These are phyloP conservation scores for Spinibarbus caldwelli DNA, from an alignment of 2,797 vertebrate genomes.

Conservation along the genomic window DNA sequence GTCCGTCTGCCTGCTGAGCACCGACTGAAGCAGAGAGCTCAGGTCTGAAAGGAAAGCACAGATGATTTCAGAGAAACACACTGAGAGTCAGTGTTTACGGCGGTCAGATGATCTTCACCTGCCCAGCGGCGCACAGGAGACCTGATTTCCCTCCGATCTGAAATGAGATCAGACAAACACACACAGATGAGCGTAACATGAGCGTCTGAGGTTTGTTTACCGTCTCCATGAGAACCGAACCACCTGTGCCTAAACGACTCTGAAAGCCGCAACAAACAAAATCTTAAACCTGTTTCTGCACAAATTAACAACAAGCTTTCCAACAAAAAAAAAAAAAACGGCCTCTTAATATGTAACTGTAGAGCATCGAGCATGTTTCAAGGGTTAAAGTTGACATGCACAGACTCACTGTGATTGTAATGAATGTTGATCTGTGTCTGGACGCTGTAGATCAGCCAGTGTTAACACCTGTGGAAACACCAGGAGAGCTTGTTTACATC, in stretches of 20 bases:
- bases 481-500: not conserved
- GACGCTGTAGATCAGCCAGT: conserved; percentile 68
- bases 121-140: not conserved
- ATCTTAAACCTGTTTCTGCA: no score
- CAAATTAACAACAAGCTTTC: no score
- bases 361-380: not conserved
- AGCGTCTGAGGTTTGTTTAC: not conserved
- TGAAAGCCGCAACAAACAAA: no score
- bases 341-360: not conserved
- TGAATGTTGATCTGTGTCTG: conserved; percentile 53
- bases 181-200: not conserved
- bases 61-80: not conserved
- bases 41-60: not conserved
- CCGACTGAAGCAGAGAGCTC: conserved; percentile 22
- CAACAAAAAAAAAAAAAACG: no score
- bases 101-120: not conserved
- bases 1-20: conserved; percentile 34
- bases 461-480: conserved; percentile 71
- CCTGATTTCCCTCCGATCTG: not conserved
- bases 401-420: conserved; percentile 68
- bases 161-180: not conserved
- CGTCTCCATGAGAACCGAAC: not conserved
- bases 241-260: not conserved
- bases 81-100: no score
- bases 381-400: not conserved